phyloP scores from a whole-genome alignment of 2,113 vertebrate species.

The Dicerorhinus sumatrensis region DNA sequence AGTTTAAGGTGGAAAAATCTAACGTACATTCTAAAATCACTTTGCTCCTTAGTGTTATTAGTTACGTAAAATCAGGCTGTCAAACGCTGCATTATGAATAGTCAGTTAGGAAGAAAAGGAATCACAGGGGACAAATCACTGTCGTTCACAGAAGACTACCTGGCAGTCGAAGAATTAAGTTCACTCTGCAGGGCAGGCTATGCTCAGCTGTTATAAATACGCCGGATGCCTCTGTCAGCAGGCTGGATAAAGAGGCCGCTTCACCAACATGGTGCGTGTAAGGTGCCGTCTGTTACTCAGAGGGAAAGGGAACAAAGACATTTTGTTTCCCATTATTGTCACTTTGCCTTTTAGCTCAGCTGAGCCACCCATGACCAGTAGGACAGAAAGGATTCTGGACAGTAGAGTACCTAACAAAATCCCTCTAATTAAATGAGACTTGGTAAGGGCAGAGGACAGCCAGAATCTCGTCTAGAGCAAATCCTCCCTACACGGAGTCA shows the following conservation, averaged over 20 bases:
- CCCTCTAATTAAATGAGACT: slow-evolving; percentile 1
- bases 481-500: neutral
- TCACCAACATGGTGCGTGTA: slow-evolving; percentile 71
- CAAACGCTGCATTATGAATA: slow-evolving; percentile 83
- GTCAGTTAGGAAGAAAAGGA: slow-evolving; percentile 78
- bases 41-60: slow-evolving; percentile 84
- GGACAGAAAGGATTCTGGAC: neutral
- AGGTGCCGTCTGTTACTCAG: slow-evolving; percentile 80
- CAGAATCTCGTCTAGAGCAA: neutral
- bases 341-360: slow-evolving; percentile 75
- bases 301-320: slow-evolving; percentile 72
- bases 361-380: neutral
- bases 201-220: slow-evolving; percentile 88
- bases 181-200: slow-evolving; percentile 86
- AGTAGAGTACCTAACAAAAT: slow-evolving; percentile 24
- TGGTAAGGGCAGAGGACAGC: neutral
- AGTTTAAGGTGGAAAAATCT: slow-evolving; percentile 61
- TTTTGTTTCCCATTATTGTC: slow-evolving; percentile 77
- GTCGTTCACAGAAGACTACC: slow-evolving; percentile 86
- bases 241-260: slow-evolving; percentile 62
- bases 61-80: slow-evolving; percentile 86
- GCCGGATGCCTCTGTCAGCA: slow-evolving; percentile 84
- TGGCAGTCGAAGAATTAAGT: slow-evolving; percentile 88
- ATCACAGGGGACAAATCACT: slow-evolving; percentile 87
- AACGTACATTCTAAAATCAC: slow-evolving; percentile 79